Evolutionary conservation across 2,888 invertebrate species (phyloP), one percentile per base, ranked within the genome.

Genomic region (Clivina fossor): DNA sequence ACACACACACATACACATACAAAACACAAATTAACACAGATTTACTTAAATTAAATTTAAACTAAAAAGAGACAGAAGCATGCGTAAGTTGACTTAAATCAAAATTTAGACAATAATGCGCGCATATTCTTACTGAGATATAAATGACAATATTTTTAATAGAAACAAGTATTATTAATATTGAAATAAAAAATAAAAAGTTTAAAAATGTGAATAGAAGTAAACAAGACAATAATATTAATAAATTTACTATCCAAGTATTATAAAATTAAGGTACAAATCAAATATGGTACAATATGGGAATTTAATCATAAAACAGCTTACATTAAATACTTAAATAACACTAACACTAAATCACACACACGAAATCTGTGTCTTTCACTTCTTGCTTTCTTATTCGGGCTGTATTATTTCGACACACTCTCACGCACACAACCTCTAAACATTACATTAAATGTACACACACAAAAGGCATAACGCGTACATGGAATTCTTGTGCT

Each of bases 201-300:
- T 26, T 24, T 61, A 56, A 61, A 48, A 35, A 46, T 61, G 61
- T 60, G 59, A 62, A 61, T 62, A 62, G 61, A 55, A 57, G 38
- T 24, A 58, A 37, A 44, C 22, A 50, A 43, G 62, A 64, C 63
- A 64, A 62, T 63, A 64, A 63, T 54, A 46, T 37, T 43, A 53
- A 40, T 38, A 38, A 48, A 48, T 35, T 48, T 15, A 43, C 11
- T 26, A 47, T n/a, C 19, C 20, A 30, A 15, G 13, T 19, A 50
- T 19, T 40, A 53, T 37, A 33, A 32, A 37, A 40, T 47, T 47
- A 44, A 58, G 72, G 72, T 73, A 72, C 73, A 71, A 72, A 71
- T 70, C 71, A 71, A 69, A 70, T 68, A 71, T 65, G 69, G 68
- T 69, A 69, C 65, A 64, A 64, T 63, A 63, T 62, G 64, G 65